A percentile compares a stretch with the other conserved stretches of the same genome.
phyloP scores from a whole-genome alignment of 1,140 invertebrate genomes.

The Dendrolimus punctatus region DNA sequence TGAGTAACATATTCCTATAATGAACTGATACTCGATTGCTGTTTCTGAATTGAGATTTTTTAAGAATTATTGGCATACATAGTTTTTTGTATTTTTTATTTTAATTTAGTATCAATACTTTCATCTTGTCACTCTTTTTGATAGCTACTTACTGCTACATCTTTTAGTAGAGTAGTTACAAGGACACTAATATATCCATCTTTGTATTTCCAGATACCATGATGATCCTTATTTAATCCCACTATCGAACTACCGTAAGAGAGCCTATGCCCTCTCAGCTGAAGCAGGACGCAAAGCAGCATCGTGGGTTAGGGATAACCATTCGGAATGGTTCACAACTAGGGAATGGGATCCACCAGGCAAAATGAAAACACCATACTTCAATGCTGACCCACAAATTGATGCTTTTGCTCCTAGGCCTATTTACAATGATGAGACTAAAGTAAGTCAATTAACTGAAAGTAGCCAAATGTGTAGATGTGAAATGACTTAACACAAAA shows the following conservation, averaged over 20 bases:
- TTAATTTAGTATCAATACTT: constrained; percentile 5
- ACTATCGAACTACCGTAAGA: constrained; percentile 80
- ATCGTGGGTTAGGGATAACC: constrained; percentile 85
- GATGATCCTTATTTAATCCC: constrained; percentile 93
- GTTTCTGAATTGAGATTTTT: no score
- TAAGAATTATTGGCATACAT: no score
- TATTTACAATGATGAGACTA: constrained; percentile 79
- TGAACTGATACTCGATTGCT: no score
- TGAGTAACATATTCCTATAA: no score
- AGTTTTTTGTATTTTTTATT: constrained; percentile 3
- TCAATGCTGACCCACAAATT: constrained; percentile 73
- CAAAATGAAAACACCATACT: constrained; percentile 58
- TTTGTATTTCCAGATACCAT: constrained; percentile 74
- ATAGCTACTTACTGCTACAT: no score
- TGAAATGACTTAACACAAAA: no score
- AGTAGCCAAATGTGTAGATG: no score
- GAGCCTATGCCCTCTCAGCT: constrained; percentile 84
- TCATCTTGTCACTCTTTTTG: background rate
- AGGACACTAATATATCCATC: no score
- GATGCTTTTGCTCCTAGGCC: constrained; percentile 81
- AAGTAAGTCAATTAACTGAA: constrained; percentile 48
- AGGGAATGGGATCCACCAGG: constrained; percentile 78
- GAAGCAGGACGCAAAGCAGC: constrained; percentile 92
- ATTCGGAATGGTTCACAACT: constrained; percentile 82
- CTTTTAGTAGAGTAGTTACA: no score